These are phyloP conservation scores for Ranitomeya variabilis DNA, from an alignment of 2,113 vertebrate genomes.

Conservation along the genomic window DNA sequence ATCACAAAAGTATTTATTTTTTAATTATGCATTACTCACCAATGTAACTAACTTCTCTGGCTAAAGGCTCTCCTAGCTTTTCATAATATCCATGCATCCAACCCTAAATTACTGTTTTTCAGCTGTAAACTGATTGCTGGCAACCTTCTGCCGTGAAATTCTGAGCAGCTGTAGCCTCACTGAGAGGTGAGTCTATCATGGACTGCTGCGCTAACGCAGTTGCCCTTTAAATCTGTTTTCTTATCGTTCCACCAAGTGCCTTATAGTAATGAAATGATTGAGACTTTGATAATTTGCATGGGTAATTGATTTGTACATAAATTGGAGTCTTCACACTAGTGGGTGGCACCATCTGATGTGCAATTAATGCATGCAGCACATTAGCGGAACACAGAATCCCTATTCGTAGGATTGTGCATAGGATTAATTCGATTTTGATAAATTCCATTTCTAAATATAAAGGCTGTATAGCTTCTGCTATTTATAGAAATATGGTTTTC, in stretches of 20 bases:
- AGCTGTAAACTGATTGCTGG: constrained; percentile 36
- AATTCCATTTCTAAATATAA: constrained; percentile 30
- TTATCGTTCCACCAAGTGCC: background rate
- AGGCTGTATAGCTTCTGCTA: background rate
- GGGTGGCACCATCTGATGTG: constrained; percentile 51
- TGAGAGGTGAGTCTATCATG: constrained; percentile 38
- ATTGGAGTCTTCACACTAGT: constrained; percentile 53
- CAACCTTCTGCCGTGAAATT: constrained; percentile 47
- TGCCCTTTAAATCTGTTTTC: constrained; percentile 43
- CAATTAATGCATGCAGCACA: constrained; percentile 41
- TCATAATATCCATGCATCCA: background rate
- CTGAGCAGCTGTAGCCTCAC: constrained; percentile 43
- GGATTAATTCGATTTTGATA: constrained; percentile 40
- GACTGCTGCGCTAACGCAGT: constrained; percentile 31
- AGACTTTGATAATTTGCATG: constrained; percentile 55
- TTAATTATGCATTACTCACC: background rate
- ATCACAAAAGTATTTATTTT: background rate
- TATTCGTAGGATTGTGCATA: background rate
- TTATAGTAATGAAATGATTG: constrained; percentile 47
- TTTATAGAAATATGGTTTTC: background rate
- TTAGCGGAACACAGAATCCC: background rate
- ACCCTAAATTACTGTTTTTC: constrained; percentile 42
- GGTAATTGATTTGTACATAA: constrained; percentile 57
- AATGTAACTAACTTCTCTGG: background rate
- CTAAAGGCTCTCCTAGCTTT: background rate